Evolutionary conservation across 2,113 vertebrate species (phyloP).

Genomic region (Lynx canadensis): DNA sequence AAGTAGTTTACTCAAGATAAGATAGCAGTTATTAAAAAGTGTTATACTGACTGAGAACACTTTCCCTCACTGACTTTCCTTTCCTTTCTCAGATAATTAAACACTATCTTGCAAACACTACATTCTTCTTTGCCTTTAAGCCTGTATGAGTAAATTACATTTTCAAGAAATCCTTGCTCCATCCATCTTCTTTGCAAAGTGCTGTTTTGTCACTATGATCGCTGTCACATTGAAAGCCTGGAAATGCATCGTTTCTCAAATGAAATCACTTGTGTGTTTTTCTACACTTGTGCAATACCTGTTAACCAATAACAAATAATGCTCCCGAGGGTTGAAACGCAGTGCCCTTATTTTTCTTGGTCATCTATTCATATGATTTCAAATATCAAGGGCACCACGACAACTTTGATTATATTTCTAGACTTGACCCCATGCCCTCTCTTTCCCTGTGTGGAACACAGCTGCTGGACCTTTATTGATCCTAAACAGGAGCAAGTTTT

Average conservation of each 20-base stretch:
- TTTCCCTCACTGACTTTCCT: background rate
- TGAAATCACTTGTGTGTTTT: conserved; percentile 52
- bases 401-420: conserved; percentile 60
- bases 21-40: conserved; percentile 58
- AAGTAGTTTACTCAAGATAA: conserved; percentile 19
- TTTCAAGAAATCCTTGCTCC: conserved; percentile 1
- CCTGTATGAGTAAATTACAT: conserved; percentile 15
- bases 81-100: conserved; percentile 64
- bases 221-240: conserved; percentile 6
- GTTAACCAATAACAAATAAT: conserved; percentile 37
- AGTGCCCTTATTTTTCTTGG: conserved; percentile 12
- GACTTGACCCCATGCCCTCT: background rate
- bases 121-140: background rate
- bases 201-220: background rate
- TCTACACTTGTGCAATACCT: background rate
- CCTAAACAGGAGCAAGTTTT: background rate
- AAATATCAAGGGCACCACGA: background rate
- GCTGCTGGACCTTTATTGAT: background rate
- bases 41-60: background rate
- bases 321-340: background rate
- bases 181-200: conserved; percentile 26
- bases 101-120: background rate
- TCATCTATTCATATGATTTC: conserved; percentile 28
- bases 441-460: background rate
- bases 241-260: conserved; percentile 31